A percentile compares a stretch with the other conserved stretches of the same genome.
Conservation (phyloP, 2,113 vertebrate genomes). For the Brienomyrus longianalis region DNA sequence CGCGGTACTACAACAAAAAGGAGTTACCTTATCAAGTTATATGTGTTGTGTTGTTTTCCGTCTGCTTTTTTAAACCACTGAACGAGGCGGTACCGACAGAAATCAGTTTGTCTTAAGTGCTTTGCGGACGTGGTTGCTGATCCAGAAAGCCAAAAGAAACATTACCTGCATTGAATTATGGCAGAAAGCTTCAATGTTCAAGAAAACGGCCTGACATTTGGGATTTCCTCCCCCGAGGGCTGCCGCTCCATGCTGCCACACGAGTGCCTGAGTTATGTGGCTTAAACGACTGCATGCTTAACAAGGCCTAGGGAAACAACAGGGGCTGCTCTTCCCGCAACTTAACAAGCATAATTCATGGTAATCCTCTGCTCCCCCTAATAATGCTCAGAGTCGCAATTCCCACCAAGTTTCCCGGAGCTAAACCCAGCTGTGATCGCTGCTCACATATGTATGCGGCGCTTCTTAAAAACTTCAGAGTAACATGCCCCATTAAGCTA, state of each 20-base stretch:
- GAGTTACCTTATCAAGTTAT: neutral
- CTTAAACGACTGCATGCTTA: neutral
- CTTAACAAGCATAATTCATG: neutral
- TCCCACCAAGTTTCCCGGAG: neutral
- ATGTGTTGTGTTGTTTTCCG: neutral
- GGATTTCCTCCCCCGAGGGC: neutral
- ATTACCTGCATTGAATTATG: neutral
- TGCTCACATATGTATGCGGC: slow-evolving; percentile 11
- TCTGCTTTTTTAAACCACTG: neutral
- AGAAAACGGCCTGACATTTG: neutral
- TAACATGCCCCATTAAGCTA: slow-evolving; percentile 71
- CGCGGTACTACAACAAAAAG: neutral
- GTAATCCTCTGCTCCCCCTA: neutral
- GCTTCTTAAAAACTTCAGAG: slow-evolving; percentile 70
- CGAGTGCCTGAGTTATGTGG: neutral
- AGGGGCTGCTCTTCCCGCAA: neutral
- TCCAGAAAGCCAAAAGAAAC: neutral
- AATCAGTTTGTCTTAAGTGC: neutral
- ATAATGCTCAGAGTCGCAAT: neutral
- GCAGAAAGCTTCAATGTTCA: neutral
- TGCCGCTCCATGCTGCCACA: neutral
- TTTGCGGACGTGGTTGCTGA: neutral
- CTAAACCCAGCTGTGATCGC: neutral
- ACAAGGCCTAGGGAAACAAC: neutral
- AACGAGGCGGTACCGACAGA: neutral